Evolutionary conservation across 2,113 vertebrate species (phyloP), one percentile per base, ranked within the genome.

Genomic region (Pelvicachromis taeniatus): DNA sequence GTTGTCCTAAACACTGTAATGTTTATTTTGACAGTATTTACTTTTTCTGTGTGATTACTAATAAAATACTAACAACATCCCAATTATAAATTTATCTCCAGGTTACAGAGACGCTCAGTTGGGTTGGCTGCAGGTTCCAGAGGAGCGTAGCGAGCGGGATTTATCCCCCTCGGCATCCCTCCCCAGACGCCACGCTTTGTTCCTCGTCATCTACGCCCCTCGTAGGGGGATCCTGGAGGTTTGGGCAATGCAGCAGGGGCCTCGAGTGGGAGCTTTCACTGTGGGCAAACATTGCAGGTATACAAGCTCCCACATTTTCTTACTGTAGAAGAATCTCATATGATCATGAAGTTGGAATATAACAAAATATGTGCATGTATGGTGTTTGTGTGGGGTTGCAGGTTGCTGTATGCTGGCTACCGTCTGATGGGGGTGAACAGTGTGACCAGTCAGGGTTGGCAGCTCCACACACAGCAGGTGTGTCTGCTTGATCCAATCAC

Each of bases 351-450:
- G 9, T 3, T 73, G 11, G 26, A 52, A 31, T 48, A 52, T 31
- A 75, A 1, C 17, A 13, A 33, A 52, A 73, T 50, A 35, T 33
- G 17, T 70, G 0, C 13, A 42, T 50, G 19, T 59, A 14, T 33
- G 77, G 9, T 54, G 31, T 81, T 17, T 31, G 29, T 23, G 5
- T 48, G 8, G 19, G 14, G 31, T 81, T 94, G 63, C 91, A 99
- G 99, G 88, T 92, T 99, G 87, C 89, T 99, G 83, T 99, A 99
- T 90, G 97, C 98, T 79, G 99, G 99, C 70, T 99, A 99, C 94
- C 98, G 97, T 94, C 97, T 99, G 92, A 99, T 99, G 98, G 99
- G 99, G 48, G 95, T 99, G 84, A 99, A 99, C 95, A 99, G 98
- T n/a, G 96, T 99, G 88, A 99, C 97, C 87, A 99, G 98, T 93